Base-by-base conservation (phyloP, 92 coral and sea anemone species). In the Phenganax marumi region DNA sequence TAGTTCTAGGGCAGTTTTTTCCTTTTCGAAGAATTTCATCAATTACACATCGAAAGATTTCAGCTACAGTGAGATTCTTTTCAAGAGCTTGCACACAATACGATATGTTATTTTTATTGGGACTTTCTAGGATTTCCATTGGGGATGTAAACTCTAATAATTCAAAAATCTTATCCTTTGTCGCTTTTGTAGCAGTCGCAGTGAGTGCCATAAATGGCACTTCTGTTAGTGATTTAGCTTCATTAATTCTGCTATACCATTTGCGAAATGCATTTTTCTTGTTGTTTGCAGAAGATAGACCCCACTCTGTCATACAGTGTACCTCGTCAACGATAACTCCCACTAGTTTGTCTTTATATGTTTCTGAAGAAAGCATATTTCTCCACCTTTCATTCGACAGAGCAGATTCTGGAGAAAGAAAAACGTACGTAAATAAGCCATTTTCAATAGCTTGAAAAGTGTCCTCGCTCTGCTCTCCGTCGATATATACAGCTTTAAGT, bases 161-260 rank as follows among this genome's bases (percentile, higher is more conserved):
- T 71, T 85, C 85, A 70, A 85, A 69, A 16, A 71, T 85, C 60
- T 56, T 68, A 18, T 70, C 80, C 77, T 58, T 85, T 6, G 88
- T 85, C 58, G 57, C 21, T 68, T 79, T 71, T 7, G 88, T 79
- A 24, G 85, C 85, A 48, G 88, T 85, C 3, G 88, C 88, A 23
- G 88, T 85, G n/a, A 85, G 81, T 39, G 88, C 81, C 14, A 85
- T 53, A 65, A 85, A 85, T 19, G 85, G 88, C 66, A 71, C 75
- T 25, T 80, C 68, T 25, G 46, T 62, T 11, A 86, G 64, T 7
- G 76, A 73, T 64, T 52, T 86, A 19, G 73, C 52, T 25, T 81
- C 83, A 52, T 86, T 86, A 14, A 81, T 60, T 57, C 70, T 52
- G n/a, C 65, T 70, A 73, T 81, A 86, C 86, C 89, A 73, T 33